phyloP scores from a whole-genome alignment of 2,113 vertebrate genomes.

The Terrapene triunguis region DNA sequence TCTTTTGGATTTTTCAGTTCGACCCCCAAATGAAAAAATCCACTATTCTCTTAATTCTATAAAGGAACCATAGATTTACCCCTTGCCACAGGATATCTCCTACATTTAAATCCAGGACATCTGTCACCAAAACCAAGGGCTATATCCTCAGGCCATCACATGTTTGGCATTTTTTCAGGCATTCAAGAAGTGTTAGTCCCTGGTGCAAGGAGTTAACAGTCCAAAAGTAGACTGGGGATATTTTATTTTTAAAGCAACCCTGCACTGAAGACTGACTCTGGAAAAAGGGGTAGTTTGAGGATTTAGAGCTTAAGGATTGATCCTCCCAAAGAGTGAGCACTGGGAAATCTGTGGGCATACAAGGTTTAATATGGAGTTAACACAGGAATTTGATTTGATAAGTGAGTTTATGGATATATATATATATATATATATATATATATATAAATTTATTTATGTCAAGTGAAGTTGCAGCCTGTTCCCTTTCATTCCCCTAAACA shows the following conservation, averaged over 20 bases:
- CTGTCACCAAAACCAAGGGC: neutral
- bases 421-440: neutral
- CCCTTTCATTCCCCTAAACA: rapidly evolving
- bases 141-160: neutral
- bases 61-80: neutral
- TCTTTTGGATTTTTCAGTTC: neutral
- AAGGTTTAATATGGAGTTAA: neutral
- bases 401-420: neutral
- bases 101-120: neutral
- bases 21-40: neutral
- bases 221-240: neutral
- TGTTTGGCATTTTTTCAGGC: neutral
- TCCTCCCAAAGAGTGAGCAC: neutral
- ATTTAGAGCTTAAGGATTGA: neutral
- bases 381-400: neutral
- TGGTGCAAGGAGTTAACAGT: neutral
- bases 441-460: neutral
- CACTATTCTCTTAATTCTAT: neutral
- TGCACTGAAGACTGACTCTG: neutral
- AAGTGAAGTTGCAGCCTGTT: rapidly evolving
- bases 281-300: neutral
- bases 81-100: neutral
- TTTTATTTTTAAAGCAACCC: neutral
- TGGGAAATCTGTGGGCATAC: rapidly evolving
- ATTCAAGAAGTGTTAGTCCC: neutral